phyloP scores from a whole-genome alignment of 2,888 invertebrate species.

The Hypomecis atomaria region DNA sequence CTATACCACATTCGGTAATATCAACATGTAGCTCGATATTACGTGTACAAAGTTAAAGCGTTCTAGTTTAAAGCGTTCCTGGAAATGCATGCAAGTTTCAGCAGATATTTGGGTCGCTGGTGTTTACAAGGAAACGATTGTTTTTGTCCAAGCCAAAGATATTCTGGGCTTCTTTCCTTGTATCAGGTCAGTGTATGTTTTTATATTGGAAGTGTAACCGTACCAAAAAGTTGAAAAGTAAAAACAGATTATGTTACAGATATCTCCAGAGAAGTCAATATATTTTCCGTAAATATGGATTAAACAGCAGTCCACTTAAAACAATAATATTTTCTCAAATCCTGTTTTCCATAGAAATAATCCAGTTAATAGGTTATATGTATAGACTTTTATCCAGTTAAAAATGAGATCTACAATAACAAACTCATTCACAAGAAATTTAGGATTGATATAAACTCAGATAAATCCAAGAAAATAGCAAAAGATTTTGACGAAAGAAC shows the following conservation, averaged over 20 bases:
- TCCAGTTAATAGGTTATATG: no score
- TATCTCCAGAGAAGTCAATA: no score
- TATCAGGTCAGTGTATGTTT: not conserved
- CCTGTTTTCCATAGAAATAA: no score
- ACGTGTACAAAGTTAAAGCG: not conserved
- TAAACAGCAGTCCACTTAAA: not conserved
- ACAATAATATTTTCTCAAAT: not conserved
- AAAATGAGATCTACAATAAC: not conserved
- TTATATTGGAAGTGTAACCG: not conserved
- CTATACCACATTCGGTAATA: constrained; percentile 2
- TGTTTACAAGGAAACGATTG: constrained; percentile 15
- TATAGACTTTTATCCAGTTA: no score
- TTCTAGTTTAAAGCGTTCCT: constrained; percentile 9
- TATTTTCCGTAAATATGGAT: no score
- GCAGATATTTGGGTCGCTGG: constrained; percentile 13
- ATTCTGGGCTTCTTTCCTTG: not conserved
- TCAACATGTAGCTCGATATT: constrained; percentile 12
- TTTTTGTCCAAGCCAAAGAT: not conserved
- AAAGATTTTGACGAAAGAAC: not conserved
- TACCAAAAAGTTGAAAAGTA: not conserved
- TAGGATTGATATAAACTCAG: not conserved
- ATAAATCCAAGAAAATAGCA: not conserved
- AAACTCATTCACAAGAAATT: not conserved
- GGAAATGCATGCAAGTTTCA: constrained; percentile 18
- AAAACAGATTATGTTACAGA: not conserved